Conservation (phyloP, 2,888 invertebrate genomes). For the Drosophila melanocephala region DNA sequence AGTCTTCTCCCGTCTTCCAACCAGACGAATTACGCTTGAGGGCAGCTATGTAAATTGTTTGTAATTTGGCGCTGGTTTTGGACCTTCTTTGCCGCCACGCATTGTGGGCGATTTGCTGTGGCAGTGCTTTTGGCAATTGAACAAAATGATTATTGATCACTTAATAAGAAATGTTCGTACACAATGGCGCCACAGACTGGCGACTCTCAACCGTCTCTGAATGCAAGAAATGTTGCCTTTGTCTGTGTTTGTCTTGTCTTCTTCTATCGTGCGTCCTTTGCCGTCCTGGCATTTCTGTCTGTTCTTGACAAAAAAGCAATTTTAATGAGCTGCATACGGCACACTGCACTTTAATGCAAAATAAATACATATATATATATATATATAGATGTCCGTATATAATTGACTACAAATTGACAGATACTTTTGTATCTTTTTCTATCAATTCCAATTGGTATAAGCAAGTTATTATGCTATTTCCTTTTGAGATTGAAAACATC, state of each 20-base stretch:
- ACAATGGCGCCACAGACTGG: conserved; percentile 68
- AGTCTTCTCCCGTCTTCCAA: conserved; percentile 4
- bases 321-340: conserved; percentile 76
- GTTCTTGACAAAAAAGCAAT: conserved; percentile 66
- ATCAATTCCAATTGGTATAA: conserved; percentile 28
- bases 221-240: conserved; percentile 46
- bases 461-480: conserved; percentile 43
- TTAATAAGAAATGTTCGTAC: conserved; percentile 75
- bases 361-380: conserved; percentile 55
- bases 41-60: conserved; percentile 76
- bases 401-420: conserved; percentile 51
- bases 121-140: conserved; percentile 75
- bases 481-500: conserved; percentile 40
- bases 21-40: conserved; percentile 60
- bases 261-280: conserved; percentile 14
- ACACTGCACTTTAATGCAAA: conserved; percentile 79
- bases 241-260: conserved; percentile 22
- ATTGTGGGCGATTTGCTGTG: conserved; percentile 42
- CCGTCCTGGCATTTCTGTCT: neutral
- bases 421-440: conserved; percentile 57
- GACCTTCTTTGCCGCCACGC: conserved; percentile 43
- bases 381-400: conserved; percentile 34
- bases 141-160: conserved; percentile 82
- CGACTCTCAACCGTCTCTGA: neutral
- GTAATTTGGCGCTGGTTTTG: conserved; percentile 72